Conservation (phyloP, 2,797 vertebrate species). For the Centroberyx gerrardi region DNA sequence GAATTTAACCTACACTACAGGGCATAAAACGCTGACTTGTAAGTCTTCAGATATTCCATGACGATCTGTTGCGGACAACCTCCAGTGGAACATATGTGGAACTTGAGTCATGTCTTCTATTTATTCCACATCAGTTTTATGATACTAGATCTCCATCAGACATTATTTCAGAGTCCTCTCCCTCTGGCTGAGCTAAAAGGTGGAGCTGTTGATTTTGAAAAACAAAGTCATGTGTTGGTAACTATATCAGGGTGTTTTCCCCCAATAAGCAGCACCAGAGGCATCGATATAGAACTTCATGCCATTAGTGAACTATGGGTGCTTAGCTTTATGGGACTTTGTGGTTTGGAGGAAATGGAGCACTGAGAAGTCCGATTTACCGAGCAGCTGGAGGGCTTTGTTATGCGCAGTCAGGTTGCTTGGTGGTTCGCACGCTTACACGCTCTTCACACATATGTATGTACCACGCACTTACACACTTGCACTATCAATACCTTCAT, state of each 20-base stretch:
- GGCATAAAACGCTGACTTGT: constrained; percentile 28
- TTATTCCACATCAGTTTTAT: constrained; percentile 30
- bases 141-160: constrained; percentile 54
- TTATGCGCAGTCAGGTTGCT: constrained; percentile 74
- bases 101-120: constrained; percentile 32
- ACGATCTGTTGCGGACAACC: constrained; percentile 11
- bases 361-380: constrained; percentile 70
- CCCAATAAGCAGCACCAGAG: constrained; percentile 69
- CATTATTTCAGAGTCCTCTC: constrained; percentile 55
- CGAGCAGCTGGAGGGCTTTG: constrained; percentile 77
- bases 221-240: constrained; percentile 77
- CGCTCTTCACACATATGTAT: constrained; percentile 24
- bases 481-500: constrained; percentile 41
- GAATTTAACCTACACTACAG: constrained; percentile 23
- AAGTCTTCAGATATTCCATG: constrained; percentile 51
- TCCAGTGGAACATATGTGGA: constrained; percentile 32
- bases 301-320: constrained; percentile 70
- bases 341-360: constrained; percentile 79
- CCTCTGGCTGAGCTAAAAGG: constrained; percentile 44
- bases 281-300: constrained; percentile 60
- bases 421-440: constrained; percentile 63
- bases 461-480: constrained; percentile 25
- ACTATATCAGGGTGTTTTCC: constrained; percentile 78
- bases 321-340: constrained; percentile 79
- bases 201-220: constrained; percentile 72